Evolutionary conservation across 2,888 invertebrate genomes (phyloP), one percentile per base, ranked within the genome.

Genomic region (Phortica magna): DNA sequence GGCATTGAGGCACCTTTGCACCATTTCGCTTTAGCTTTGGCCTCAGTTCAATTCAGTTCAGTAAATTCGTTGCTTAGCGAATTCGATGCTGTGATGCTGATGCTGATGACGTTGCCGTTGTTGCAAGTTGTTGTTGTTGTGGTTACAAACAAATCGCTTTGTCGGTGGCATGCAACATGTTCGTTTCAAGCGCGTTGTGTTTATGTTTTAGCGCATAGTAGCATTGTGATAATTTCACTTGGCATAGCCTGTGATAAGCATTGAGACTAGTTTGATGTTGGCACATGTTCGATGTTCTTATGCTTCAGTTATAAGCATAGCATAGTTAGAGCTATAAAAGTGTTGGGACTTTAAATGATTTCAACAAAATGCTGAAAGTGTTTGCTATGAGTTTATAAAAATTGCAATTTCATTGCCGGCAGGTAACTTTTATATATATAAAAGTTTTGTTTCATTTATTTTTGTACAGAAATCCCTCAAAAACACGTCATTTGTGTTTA

Each of bases 401-500:
- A 86, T 86, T 86, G 88, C 85, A 86, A 84, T 84, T 81, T 80
- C 74, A 82, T 80, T 75, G 85, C 85, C 82, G 75, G 74, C 70
- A 83, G 85, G 83, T 86, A 85, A 31, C 31, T 87, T 84, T 68
- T 68, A 48, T 86, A 86, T 68, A 48, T 86, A 86, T 81, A 84
- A 86, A 88, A 84, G 85, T 88, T 88, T 88, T 85, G 87, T 86
- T 88, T 84, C 82, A 88, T 87, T 85, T 87, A 87, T 85, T 83
- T 31, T 83, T 80, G 75, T 77, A 67, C 67, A 71, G 14, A 22
- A 22, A 61, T 22, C 61, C 61, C 61, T 22, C 14, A 61, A 41
- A 19, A 67, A 17, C 42, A 55, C 39, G 17, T 53, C 57, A 39
- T 39, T 55, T 14, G 9, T 14, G n/a, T 71, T 71, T 19, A 4